A percentile compares a stretch with the other conserved stretches of the same genome.
Conservation (phyloP, 2,113 vertebrate species). For the Eleginops maclovinus region DNA sequence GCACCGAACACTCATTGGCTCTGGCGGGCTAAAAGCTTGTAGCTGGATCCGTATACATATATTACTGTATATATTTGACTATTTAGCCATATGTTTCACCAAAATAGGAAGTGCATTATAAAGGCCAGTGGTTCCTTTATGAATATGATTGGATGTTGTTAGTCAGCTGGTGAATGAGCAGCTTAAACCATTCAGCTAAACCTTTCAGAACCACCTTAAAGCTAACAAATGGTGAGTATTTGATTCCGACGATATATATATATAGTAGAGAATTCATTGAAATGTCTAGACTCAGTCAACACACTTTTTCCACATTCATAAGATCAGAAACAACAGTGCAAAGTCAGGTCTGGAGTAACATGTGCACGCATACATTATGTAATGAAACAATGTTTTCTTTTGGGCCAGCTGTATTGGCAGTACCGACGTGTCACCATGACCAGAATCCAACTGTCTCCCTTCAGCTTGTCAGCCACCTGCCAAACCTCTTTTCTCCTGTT, state of each 20-base stretch:
- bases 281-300: slow-evolving; percentile 21
- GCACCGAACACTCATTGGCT: neutral
- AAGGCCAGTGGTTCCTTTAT: neutral
- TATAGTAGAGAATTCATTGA: neutral
- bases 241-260: too few species aligned
- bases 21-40: too few species aligned
- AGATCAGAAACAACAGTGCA: neutral
- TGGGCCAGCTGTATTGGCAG: slow-evolving; percentile 8
- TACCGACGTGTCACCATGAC: neutral
- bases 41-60: too few species aligned
- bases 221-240: neutral
- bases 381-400: neutral
- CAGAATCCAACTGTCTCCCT: slow-evolving; percentile 10
- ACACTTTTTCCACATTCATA: slow-evolving; percentile 21
- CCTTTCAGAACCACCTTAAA: neutral
- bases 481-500: neutral
- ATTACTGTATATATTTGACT: neutral
- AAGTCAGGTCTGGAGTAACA: neutral
- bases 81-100: neutral
- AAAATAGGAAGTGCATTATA: neutral
- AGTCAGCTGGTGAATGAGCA: neutral
- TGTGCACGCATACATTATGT: neutral
- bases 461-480: slow-evolving; percentile 13
- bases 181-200: neutral
- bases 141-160: neutral